Base-by-base conservation (phyloP, 2,113 vertebrate genomes). In the Erythrocebus patas region DNA sequence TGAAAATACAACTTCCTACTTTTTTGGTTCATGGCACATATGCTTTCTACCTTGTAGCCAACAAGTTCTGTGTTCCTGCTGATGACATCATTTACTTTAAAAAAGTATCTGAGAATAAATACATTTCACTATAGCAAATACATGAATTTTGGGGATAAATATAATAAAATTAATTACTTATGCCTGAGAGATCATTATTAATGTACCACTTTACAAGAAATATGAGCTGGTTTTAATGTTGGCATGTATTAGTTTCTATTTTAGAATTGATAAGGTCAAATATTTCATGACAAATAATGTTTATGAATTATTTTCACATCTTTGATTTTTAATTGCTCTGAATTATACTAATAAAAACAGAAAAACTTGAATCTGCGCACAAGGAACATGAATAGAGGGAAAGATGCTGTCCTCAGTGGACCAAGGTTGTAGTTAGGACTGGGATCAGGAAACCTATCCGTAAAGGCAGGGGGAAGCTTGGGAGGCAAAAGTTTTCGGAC, bases 21-120 rank as follows among this genome's bases (percentile, higher is more conserved):
- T 98, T 97, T 95, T 87, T 93, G 89, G 93, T 97, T 97, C 75
- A 52, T 2, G 35, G 82, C 96, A 89, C 87, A 70, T 32, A 20
- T 16, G 83, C 91, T 97, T 97, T 97, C 95, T 43, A 76, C 87
- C 87, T 96, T 93, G 85, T 80, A 95, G 95, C 97, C 95, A 91
- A 97, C 98, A 95, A 90, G 95, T 95, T 89, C 92, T 94, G 5
- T 70, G 64, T 90, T 59, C 96, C 92, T 97, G 20, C 25, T 87
- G 86, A 93, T 96, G 68, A 59, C 92, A 92, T 97, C 95, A 97
- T 95, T 80, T 27, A 66, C 48, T 75, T 92, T 57, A 70, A 68
- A 75, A 78, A 85, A 70, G 27, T 59, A 48, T 48, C 64, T 75
- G 11, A 87, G 76, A 88, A 59, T 70, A 89, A 52, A 68, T 72